Evolutionary conservation across 2,888 invertebrate species (phyloP).

Genomic region (Perithous albicinctus): DNA sequence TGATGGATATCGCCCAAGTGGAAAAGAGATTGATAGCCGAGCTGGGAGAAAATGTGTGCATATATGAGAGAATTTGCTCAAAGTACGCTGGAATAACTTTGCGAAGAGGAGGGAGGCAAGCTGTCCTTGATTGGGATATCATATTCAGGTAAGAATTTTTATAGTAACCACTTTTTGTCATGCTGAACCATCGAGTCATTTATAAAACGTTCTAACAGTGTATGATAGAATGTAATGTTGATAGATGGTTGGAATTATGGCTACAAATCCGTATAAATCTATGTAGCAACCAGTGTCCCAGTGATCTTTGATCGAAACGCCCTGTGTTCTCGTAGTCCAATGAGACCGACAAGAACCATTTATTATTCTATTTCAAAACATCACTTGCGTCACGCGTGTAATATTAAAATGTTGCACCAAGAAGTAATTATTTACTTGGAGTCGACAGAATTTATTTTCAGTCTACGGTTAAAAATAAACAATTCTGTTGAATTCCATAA

Average conservation of each 20-base stretch:
- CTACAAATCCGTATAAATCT: background rate
- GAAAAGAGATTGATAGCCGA: slow-evolving; percentile 92
- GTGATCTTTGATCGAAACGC: slow-evolving; percentile 40
- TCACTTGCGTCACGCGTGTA: slow-evolving; percentile 2
- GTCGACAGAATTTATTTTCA: no score
- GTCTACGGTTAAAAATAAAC: no score
- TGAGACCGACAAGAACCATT: background rate
- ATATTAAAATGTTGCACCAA: background rate
- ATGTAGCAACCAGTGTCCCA: slow-evolving; percentile 24
- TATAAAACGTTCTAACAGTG: no score
- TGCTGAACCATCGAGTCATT: slow-evolving; percentile 5
- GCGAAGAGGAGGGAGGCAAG: slow-evolving; percentile 85
- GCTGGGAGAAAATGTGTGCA: slow-evolving; percentile 91
- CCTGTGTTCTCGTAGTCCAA: background rate
- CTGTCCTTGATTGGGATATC: slow-evolving; percentile 89
- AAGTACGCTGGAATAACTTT: slow-evolving; percentile 86
- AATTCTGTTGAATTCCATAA: no score
- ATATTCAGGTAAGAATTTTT: slow-evolving; percentile 89
- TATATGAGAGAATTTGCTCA: slow-evolving; percentile 92
- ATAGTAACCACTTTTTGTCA: slow-evolving; percentile 5
- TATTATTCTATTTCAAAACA: slow-evolving; percentile 13
- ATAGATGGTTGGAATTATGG: no score
- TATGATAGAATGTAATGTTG: slow-evolving; percentile 7
- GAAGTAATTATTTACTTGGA: background rate
- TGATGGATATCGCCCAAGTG: slow-evolving; percentile 89